A percentile compares a stretch with the other conserved stretches of the same genome.
Conservation (phyloP, 2,113 vertebrate species). For the Zosterops japonicus region DNA sequence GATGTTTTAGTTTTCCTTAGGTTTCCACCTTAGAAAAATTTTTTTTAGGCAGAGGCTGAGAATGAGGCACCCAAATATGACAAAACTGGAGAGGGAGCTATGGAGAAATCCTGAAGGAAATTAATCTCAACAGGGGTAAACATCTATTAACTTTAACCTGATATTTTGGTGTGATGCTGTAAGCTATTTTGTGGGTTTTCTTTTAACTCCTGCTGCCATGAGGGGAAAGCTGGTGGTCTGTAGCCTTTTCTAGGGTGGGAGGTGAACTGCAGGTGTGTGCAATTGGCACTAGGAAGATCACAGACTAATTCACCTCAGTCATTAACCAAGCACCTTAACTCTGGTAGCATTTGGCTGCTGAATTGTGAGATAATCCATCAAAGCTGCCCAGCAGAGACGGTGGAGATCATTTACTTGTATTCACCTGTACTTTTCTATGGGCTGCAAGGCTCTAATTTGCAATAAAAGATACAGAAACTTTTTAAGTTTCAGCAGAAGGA, state of each 20-base stretch:
- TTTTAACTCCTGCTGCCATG: neutral
- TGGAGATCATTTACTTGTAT: neutral
- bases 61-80: neutral
- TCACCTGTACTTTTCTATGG: neutral
- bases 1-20: too few species aligned
- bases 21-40: too few species aligned
- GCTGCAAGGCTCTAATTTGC: neutral
- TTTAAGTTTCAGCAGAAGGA: neutral
- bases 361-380: neutral
- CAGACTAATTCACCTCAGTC: neutral
- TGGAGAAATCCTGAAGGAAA: neutral
- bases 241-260: neutral
- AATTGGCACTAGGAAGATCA: neutral
- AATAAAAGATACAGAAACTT: neutral
- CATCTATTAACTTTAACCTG: neutral
- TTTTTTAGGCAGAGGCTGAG: neutral
- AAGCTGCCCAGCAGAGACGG: neutral
- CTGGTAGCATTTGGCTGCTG: neutral
- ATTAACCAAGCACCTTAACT: neutral
- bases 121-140: neutral
- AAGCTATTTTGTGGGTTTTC: neutral
- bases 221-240: neutral
- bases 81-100: neutral
- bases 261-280: neutral
- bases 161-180: neutral